These are phyloP conservation scores for Nixonia krombeini DNA, from an alignment of 1,140 invertebrate species.

Conservation along the genomic window DNA sequence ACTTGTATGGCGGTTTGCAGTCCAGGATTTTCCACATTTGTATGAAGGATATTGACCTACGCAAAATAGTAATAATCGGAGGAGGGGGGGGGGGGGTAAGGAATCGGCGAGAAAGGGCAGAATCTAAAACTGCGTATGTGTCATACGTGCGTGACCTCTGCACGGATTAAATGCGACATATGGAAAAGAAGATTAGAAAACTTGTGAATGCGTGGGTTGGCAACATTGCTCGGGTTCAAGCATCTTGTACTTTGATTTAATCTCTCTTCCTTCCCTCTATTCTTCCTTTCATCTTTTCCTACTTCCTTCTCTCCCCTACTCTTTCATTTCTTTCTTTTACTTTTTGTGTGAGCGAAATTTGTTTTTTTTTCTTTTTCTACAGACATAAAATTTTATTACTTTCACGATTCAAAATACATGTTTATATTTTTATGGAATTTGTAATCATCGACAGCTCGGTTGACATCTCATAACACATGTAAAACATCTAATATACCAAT, in stretches of 20 bases:
- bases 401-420: too few relatives aligned
- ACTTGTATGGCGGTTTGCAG: slow-evolving; percentile 13
- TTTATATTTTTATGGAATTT: too few relatives aligned
- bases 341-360: too few relatives aligned
- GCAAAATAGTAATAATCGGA: slow-evolving; percentile 43
- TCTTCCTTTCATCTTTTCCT: slow-evolving; percentile 21
- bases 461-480: too few relatives aligned
- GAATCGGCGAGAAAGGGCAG: slow-evolving; percentile 44
- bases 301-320: too few relatives aligned
- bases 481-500: too few relatives aligned
- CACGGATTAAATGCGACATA: slow-evolving; percentile 59
- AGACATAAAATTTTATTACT: too few relatives aligned
- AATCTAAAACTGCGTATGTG: slow-evolving; percentile 44
- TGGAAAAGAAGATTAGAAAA: slow-evolving; percentile 58
- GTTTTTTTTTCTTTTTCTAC: too few relatives aligned
- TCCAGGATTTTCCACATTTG: slow-evolving; percentile 16
- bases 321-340: too few relatives aligned
- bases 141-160: slow-evolving; percentile 50
- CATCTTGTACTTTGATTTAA: slow-evolving; percentile 56
- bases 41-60: slow-evolving; percentile 43
- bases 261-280: slow-evolving; percentile 8
- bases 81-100: slow-evolving; percentile 38
- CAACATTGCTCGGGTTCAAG: slow-evolving; percentile 66
- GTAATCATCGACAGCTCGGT: too few relatives aligned
- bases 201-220: slow-evolving; percentile 62